A percentile compares a stretch with the other conserved stretches of the same genome.
phyloP scores from a whole-genome alignment of 2,888 invertebrate species.

The Scrobipalpa costella region DNA sequence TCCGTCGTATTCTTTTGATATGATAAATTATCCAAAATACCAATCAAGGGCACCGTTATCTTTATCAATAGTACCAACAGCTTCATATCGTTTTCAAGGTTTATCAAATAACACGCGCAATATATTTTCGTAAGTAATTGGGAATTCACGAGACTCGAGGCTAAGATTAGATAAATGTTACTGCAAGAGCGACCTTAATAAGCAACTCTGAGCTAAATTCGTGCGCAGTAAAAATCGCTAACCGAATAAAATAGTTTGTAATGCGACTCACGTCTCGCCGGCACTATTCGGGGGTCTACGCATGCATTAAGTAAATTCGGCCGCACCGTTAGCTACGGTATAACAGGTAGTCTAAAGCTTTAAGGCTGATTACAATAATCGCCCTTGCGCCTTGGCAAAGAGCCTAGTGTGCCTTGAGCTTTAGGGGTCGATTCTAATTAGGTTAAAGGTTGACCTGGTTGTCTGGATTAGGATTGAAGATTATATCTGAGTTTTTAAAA shows the following conservation, averaged over 20 bases:
- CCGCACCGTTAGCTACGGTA: constrained; percentile 50
- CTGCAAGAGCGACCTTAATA: not conserved
- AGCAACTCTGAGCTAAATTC: not conserved
- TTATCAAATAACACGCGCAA: constrained; percentile 15
- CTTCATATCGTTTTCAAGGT: constrained; percentile 30
- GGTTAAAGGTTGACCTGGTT: not conserved
- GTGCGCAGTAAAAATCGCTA: constrained; percentile 6
- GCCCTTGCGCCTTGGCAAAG: constrained; percentile 34
- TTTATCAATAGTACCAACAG: constrained; percentile 40
- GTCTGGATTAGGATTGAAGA: no score
- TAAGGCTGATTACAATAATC: constrained; percentile 53
- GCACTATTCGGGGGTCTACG: constrained; percentile 40
- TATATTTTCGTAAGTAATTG: not conserved
- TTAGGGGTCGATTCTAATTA: not conserved
- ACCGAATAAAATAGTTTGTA: constrained; percentile 25
- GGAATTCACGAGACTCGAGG: not conserved
- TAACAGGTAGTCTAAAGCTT: constrained; percentile 51
- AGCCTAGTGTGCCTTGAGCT: not conserved
- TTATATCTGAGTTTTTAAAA: no score
- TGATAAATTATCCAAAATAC: constrained; percentile 18
- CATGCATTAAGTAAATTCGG: constrained; percentile 53
- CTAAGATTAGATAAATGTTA: not conserved
- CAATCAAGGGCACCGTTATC: constrained; percentile 50
- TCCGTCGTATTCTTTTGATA: not conserved
- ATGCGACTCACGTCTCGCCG: constrained; percentile 45